Base-by-base conservation (phyloP, 2,888 invertebrate genomes). In the Keiferia lycopersicella region DNA sequence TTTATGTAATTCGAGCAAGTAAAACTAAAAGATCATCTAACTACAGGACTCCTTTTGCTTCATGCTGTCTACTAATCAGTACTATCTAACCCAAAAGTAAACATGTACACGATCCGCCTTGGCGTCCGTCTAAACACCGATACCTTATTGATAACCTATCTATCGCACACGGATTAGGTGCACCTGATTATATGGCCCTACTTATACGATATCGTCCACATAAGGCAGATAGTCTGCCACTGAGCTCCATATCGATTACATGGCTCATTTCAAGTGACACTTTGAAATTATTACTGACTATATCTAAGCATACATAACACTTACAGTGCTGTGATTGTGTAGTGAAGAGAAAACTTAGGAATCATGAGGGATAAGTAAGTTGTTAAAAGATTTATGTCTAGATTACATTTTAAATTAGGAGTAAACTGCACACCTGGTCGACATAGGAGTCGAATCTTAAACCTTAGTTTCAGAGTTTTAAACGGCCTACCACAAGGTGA, bases 101-200 rank as follows among this genome's bases (percentile, higher is more conserved):
- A 34, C 34, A 34, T 8, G 34, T 34, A 34, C 22, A 22, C 11
- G 8, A 26, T 12, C 22, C 34, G 60, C 48, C 41, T 59, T 59
- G 45, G 41, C 18, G 26, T 61, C 62, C 62, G 53, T 62, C 62
- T 51, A 22, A 22, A 38, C 50, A 30, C 6, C 14, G n/a, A 63
- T 62, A 53, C 34, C 34, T 61, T 4, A n/a, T n/a, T 26, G 62
- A 62, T 62, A 58, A 34, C 48, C 57, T 56, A 30, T 56, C 53
- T n/a, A n/a, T n/a, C n/a, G n/a, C n/a, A 4, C 34, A 16, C 30
- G 56, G 8, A 26, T 30, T 56, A 56, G 34, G 16, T 26, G 3
- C 30, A 16, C 18, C 26, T 56, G 26, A 34, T n/a, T 34, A 26
- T 22, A 18, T 12, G 11, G 18, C 2, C 51, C 18, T 53, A n/a